phyloP scores from a whole-genome alignment of 2,113 vertebrate species.

The Coptodon bakossiorum region DNA sequence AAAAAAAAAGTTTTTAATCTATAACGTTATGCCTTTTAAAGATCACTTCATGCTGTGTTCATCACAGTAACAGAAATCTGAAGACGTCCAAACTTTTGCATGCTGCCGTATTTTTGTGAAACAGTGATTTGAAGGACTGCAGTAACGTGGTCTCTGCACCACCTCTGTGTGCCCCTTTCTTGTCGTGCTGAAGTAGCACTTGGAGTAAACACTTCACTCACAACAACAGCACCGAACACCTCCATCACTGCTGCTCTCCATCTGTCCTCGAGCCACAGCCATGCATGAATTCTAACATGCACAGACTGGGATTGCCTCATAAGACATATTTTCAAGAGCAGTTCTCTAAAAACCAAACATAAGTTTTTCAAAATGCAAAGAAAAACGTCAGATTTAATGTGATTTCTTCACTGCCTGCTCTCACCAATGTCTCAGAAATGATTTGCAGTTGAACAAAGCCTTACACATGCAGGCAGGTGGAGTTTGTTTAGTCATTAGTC shows the following conservation, averaged over 20 bases:
- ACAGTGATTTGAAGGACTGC: neutral
- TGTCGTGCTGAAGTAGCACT: neutral
- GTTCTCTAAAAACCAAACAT: neutral
- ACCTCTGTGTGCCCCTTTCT: neutral
- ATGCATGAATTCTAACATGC: neutral
- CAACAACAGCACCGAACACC: slow-evolving; percentile 3
- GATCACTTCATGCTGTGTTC: neutral
- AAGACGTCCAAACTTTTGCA: neutral
- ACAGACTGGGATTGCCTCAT: neutral
- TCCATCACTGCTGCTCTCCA: slow-evolving; percentile 12
- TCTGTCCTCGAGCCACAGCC: neutral
- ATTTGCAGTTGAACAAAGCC: neutral
- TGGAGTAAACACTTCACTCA: neutral
- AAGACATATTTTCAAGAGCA: neutral
- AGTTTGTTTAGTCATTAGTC: neutral
- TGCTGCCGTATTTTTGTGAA: neutral
- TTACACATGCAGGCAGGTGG: neutral
- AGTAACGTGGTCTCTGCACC: neutral
- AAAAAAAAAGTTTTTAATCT: neutral
- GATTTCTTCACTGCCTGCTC: neutral
- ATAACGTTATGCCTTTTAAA: neutral
- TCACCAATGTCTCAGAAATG: neutral
- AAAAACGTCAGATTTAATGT: neutral
- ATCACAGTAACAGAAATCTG: neutral
- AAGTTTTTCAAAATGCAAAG: neutral